These are phyloP conservation scores for Equus quagga DNA, from an alignment of 2,113 vertebrate species.

Conservation along the genomic window DNA sequence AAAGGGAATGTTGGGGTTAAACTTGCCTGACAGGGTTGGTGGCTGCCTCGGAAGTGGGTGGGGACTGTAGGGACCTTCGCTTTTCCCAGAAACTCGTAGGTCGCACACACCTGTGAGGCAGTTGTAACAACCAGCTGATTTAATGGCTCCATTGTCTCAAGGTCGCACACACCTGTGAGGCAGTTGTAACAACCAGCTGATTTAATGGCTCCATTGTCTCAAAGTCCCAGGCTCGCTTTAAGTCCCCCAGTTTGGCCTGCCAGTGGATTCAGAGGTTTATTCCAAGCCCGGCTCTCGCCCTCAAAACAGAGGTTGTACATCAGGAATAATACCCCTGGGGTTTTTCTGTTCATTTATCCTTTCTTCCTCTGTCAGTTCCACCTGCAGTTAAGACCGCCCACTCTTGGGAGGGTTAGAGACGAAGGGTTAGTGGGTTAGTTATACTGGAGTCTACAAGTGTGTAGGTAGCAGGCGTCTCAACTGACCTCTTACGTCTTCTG, in stretches of 20 bases:
- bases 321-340: neutral
- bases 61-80: neutral
- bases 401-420: neutral
- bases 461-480: neutral
- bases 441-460: neutral
- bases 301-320: neutral
- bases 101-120: neutral
- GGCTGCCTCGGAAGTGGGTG: neutral
- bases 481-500: neutral
- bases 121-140: neutral
- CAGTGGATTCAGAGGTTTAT: neutral
- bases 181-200: neutral
- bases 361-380: neutral
- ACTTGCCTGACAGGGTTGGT: neutral
- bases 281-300: neutral
- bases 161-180: neutral
- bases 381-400: neutral
- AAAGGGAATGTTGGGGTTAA: neutral
- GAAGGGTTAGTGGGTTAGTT: neutral
- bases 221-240: neutral
- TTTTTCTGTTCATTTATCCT: neutral
- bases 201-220: neutral
- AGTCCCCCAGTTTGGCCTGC: neutral
- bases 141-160: neutral
- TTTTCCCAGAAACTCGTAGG: neutral